Evolutionary conservation across 2,888 invertebrate species (phyloP).

Genomic region (Amphimallon solstitiale): DNA sequence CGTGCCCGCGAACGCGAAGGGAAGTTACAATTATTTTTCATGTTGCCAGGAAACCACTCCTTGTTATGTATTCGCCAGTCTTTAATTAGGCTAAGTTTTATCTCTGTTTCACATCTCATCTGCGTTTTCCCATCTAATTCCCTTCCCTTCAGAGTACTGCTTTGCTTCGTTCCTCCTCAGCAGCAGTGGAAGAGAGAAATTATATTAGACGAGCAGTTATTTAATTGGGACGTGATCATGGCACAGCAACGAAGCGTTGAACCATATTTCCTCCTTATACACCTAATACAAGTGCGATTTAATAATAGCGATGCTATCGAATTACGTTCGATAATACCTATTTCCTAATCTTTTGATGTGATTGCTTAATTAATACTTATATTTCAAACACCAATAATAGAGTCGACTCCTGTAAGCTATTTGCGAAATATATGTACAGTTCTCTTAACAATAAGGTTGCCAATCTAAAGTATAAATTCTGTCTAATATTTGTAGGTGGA

Average conservation of each 20-base stretch:
- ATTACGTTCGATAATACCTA: no score
- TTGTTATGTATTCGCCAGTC: slow-evolving; percentile 22
- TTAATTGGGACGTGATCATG: slow-evolving; percentile 28
- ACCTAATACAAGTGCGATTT: not conserved
- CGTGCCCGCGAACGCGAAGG: not conserved
- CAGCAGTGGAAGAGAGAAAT: slow-evolving; percentile 8
- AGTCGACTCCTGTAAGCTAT: no score
- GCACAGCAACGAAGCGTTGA: not conserved
- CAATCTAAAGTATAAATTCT: no score
- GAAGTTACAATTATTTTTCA: slow-evolving; percentile 34
- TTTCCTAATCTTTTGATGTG: no score
- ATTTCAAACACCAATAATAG: no score
- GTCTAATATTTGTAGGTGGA: no score
- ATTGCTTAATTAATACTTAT: no score
- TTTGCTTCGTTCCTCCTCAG: not conserved
- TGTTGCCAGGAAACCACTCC: slow-evolving; percentile 15
- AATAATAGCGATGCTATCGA: not conserved
- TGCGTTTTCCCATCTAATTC: slow-evolving; percentile 5
- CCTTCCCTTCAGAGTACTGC: not conserved
- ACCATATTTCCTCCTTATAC: slow-evolving; percentile 3
- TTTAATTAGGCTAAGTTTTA: slow-evolving; percentile 16
- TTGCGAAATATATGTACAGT: not conserved
- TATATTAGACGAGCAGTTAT: slow-evolving; percentile 28
- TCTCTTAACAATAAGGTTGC: no score
- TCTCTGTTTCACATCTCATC: slow-evolving; percentile 12